Evolutionary conservation across 2,888 invertebrate species (phyloP), one percentile per base, ranked within the genome.

Genomic region (Kuschelorhynchus macadamiae): DNA sequence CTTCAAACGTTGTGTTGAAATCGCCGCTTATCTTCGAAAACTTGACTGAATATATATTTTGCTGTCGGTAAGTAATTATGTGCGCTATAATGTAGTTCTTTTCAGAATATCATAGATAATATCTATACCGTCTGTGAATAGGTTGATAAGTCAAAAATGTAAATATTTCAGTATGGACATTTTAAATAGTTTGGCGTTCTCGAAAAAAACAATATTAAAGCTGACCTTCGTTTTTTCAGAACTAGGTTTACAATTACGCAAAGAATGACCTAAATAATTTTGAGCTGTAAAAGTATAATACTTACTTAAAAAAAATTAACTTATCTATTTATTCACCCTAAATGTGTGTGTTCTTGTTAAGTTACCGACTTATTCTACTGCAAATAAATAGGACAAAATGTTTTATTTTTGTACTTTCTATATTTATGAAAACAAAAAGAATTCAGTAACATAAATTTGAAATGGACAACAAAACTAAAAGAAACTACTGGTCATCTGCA

Each of bases 91-190:
- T n/a, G n/a, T n/a, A n/a, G n/a, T n/a, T n/a, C n/a, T n/a, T n/a
- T n/a, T n/a, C n/a, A n/a, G n/a, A n/a, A n/a, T n/a, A n/a, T n/a
- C n/a, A n/a, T n/a, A n/a, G n/a, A n/a, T n/a, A n/a, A n/a, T 25
- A 36, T 42, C 42, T 49, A 21, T 49, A 49, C 25, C 49, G 14
- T 49, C 21, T 12, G 49, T 20, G 49, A 49, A 49, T 49, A 49
- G n/a, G 49, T 49, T 11, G 49, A n/a, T 49, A 49, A 20, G 25
- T 49, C 21, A 17, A 49, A 49, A 49, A 49, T 25, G 18, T 18
- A 12, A n/a, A 7, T 20, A 12, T 49, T 49, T 25, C 49, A 18
- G 49, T 21, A 49, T 5, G 49, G 49, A 20, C 2, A 7, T 49
- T 20, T 49, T 25, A 49, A 21, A 21, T 12, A 12, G 2, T 49